Base-by-base conservation (phyloP, 92 coral and sea anemone genomes). In the Phymanthus crucifer region DNA sequence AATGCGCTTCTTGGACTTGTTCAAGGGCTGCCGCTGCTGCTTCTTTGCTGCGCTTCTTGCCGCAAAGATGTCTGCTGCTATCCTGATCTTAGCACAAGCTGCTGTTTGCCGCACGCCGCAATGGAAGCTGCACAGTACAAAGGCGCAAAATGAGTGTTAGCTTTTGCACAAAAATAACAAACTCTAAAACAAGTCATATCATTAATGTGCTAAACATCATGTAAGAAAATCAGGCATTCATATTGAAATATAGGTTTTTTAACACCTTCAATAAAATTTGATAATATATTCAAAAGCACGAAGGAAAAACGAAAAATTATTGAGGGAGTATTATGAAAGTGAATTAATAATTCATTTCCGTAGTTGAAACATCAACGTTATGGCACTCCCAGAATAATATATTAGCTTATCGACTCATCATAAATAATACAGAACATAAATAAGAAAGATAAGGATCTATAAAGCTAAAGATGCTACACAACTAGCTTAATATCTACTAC, bases 51-150 rank as follows among this genome's bases (percentile, higher is more conserved):
- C 77, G 77, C 77, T 82, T 64, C 73, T 86, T 82, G 91, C 80
- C 78, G 91, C 93, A 78, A 86, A 84, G 90, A 72, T 87, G 91
- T 72, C 83, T 86, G 81, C 84, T 79, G 85, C 89, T 80, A 87
- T 80, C 87, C 94, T 71, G 65, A 61, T 52, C 74, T 73, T 73
- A 43, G 77, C 73, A 58, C 72, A 34, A 45, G 78, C 78, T 43
- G 87, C 78, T 66, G 83, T 67, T 80, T 83, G 86, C 90, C 77
- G 95, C 95, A 90, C 86, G 90, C 81, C 92, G 92, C 97, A 93
- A 88, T 69, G 97, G 87, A 76, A 85, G 94, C 94, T 90, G 92
- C 93, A 88, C 87, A 83, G 89, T 78, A 85, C 78, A 93, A 90
- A 86, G 88, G 92, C 94, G 87, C 92, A 90, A 84, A 86, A 66